Conservation (phyloP, 1,140 invertebrate species). For the Aleiodes sp. region DNA sequence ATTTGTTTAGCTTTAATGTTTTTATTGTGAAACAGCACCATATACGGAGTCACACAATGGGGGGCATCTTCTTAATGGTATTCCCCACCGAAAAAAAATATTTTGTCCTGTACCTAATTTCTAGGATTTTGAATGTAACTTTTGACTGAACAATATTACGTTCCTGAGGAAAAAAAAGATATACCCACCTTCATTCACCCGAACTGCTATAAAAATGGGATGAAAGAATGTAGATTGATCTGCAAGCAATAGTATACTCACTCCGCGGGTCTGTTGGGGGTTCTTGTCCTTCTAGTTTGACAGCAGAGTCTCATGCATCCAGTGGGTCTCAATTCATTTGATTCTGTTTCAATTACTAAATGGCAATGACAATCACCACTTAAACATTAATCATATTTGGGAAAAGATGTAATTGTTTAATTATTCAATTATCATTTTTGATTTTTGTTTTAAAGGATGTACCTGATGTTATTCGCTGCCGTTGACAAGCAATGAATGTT, state of each 20-base stretch:
- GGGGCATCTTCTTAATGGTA: too few relatives aligned
- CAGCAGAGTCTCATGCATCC: constrained; percentile 52
- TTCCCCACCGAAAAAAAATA: too few relatives aligned
- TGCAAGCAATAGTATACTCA: constrained; percentile 46
- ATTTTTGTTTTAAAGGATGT: constrained; percentile 12
- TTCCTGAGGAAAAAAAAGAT: too few relatives aligned
- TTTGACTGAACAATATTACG: too few relatives aligned
- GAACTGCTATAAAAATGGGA: too few relatives aligned
- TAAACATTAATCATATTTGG: background rate
- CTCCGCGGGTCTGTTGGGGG: constrained; percentile 50
- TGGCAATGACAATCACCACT: background rate
- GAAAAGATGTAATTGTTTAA: background rate
- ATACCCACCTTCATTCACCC: background rate
- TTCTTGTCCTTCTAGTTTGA: constrained; percentile 42
- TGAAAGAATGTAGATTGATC: background rate
- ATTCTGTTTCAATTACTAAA: constrained; percentile 51
- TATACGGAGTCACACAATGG: too few relatives aligned
- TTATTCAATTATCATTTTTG: background rate
- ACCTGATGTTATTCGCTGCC: constrained; percentile 55
- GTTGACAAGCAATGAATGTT: constrained; percentile 60
- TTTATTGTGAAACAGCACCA: too few relatives aligned
- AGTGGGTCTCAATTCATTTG: constrained; percentile 42
- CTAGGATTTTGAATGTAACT: too few relatives aligned
- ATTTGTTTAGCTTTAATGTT: too few relatives aligned
- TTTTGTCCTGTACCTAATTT: too few relatives aligned